phyloP scores from a whole-genome alignment of 2,888 invertebrate genomes.

The Cyrtodaria siliqua region DNA sequence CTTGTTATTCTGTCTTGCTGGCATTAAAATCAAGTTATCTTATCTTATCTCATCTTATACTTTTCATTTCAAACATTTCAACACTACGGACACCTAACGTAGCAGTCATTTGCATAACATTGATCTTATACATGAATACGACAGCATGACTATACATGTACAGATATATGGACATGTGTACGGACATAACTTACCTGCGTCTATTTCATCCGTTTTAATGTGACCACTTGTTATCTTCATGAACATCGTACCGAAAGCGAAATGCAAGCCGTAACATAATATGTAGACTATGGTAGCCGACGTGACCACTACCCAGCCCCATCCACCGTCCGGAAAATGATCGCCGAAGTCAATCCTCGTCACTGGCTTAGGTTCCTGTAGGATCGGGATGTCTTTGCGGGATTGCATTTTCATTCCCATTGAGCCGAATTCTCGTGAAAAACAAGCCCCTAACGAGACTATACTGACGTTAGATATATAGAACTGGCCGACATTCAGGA shows the following conservation, averaged over 20 bases:
- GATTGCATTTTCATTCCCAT: constrained; percentile 71
- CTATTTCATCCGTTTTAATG: constrained; percentile 58
- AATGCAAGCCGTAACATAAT: constrained; percentile 91
- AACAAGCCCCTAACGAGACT: neutral
- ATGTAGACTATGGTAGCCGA: constrained; percentile 92
- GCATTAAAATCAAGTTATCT: too few relatives aligned
- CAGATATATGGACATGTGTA: too few relatives aligned
- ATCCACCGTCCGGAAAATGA: constrained; percentile 94
- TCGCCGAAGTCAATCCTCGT: constrained; percentile 85
- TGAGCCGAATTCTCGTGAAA: constrained; percentile 35
- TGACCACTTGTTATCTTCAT: constrained; percentile 60
- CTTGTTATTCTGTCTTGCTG: too few relatives aligned
- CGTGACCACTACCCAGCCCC: constrained; percentile 94
- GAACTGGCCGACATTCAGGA: too few relatives aligned
- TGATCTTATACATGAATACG: too few relatives aligned
- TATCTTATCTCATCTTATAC: too few relatives aligned
- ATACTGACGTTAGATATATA: too few relatives aligned
- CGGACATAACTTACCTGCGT: constrained; percentile 63
- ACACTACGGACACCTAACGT: too few relatives aligned
- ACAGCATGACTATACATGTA: too few relatives aligned
- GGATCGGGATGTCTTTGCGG: constrained; percentile 63
- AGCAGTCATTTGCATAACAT: too few relatives aligned
- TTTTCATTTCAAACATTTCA: too few relatives aligned
- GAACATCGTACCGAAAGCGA: constrained; percentile 90
- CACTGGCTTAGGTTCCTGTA: constrained; percentile 67